Percentiles rank a stretch among this genome's conserved stretches.
Evolutionary conservation across 2,888 invertebrate species (phyloP).

Genomic region (Cynaeus angustus): DNA sequence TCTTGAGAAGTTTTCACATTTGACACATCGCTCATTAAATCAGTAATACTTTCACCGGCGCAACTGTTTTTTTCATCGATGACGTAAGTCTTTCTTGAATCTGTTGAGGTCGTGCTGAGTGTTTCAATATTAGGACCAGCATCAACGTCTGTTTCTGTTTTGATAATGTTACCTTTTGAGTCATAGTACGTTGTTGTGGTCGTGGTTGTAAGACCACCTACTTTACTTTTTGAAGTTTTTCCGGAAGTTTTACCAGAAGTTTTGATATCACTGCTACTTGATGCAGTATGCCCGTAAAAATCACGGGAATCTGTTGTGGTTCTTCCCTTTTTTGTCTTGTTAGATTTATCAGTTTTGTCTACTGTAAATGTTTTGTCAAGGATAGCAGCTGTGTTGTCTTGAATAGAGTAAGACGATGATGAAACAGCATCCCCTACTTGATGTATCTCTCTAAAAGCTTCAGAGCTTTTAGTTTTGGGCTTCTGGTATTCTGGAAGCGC

Average conservation of each 20-base stretch:
- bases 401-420: slow-evolving; percentile 60
- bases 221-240: neutral
- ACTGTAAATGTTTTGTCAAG: neutral
- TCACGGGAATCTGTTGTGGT: slow-evolving; percentile 59
- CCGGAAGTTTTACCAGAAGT: neutral
- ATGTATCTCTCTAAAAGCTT: slow-evolving; percentile 70
- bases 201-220: slow-evolving; percentile 50
- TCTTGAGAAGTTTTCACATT: neutral
- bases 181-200: slow-evolving; percentile 69
- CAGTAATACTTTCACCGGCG: neutral
- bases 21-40: neutral
- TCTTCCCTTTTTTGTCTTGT: slow-evolving; percentile 46
- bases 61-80: slow-evolving; percentile 3
- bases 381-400: slow-evolving; percentile 45
- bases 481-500: slow-evolving; percentile 72
- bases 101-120: neutral
- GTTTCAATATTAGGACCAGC: neutral
- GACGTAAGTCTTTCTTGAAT: slow-evolving; percentile 4
- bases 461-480: slow-evolving; percentile 71
- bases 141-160: slow-evolving; percentile 10
- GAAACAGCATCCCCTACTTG: slow-evolving; percentile 67
- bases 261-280: neutral
- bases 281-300: slow-evolving; percentile 54
- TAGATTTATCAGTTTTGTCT: slow-evolving; percentile 19
- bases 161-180: slow-evolving; percentile 35